Conservation (phyloP, 2,797 vertebrate genomes). For the Tenualosa thibaudeaui region DNA sequence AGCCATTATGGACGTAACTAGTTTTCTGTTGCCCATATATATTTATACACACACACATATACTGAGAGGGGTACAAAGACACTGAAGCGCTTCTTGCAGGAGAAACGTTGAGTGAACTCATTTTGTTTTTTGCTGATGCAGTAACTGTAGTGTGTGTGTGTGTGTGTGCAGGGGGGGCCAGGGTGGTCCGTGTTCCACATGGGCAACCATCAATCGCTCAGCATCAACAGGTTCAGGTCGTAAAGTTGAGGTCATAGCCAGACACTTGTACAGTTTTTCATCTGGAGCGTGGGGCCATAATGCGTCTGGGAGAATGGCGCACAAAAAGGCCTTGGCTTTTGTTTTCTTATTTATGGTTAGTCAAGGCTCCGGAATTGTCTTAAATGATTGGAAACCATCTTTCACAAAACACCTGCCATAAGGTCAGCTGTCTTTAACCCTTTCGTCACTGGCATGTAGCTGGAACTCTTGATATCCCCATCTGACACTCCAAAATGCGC, state of each 20-base stretch:
- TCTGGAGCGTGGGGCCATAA: slow-evolving; percentile 61
- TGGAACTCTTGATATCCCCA: background rate
- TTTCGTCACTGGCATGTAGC: background rate
- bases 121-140: slow-evolving; percentile 64
- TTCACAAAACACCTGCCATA: slow-evolving; percentile 59
- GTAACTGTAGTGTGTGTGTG: slow-evolving; percentile 39
- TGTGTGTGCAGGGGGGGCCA: slow-evolving; percentile 21
- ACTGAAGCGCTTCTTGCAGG: slow-evolving; percentile 73
- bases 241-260: slow-evolving; percentile 79
- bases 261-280: slow-evolving; percentile 71
- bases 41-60: background rate
- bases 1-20: no score
- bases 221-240: slow-evolving; percentile 75
- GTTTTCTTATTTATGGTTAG: slow-evolving; percentile 79
- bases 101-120: slow-evolving; percentile 65
- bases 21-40: no score
- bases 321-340: slow-evolving; percentile 75
- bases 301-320: slow-evolving; percentile 47
- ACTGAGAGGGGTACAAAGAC: slow-evolving; percentile 47
- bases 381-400: slow-evolving; percentile 70
- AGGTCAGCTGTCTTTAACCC: background rate
- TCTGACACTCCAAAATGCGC: background rate
- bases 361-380: slow-evolving; percentile 72
- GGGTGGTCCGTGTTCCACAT: slow-evolving; percentile 47
- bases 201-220: slow-evolving; percentile 70